Base-by-base conservation (phyloP, 2,113 vertebrate species). In the Vulpes lagopus region DNA sequence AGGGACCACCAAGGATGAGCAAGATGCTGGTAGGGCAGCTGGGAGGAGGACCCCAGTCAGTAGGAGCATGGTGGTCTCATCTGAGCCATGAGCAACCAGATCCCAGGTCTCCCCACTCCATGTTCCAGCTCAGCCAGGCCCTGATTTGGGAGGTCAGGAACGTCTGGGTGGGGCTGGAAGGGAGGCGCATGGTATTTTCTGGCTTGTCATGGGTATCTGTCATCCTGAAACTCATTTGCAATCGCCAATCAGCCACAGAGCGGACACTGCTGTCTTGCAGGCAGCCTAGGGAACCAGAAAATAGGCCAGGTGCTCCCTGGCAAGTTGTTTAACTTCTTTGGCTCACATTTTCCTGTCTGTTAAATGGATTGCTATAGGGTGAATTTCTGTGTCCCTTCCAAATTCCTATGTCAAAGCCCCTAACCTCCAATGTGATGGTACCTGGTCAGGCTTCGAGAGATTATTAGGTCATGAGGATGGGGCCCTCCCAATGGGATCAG, bases 231-330 rank as follows among this genome's bases (percentile, higher is more conserved):
- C 62, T n/a, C 67, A 12, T 2, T 0, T 11, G 35, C 23, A 19
- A 14, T 14, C 30, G 22, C 20, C 19, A 25, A 27, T 22, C 3
- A 32, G 78, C 87, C 57, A 49, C 20, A 2, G 0, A 1, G 43
- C 23, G 0, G 5, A 62, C 15, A 9, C 53, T 8, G 11, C 64
- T 1, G 22, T 57, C 4, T 23, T 1, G 19, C 20, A 8, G 3
- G 32, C 22, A 23, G 6, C 25, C 22, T 8, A n/a, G 60, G 8
- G 95, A 79, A 35, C 27, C 1, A 1, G 64, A 43, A 78, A 49
- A 17, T 16, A 57, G 88, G 38, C 64, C 27, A 11, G 23, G 57
- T 7, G 32, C 17, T 79, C 60, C 62, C 4, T 10, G 19, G 38
- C 20, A 27, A 19, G 65, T 15, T 16, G 4, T 0, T 22, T 1